These are phyloP conservation scores for Falcunculus frontatus DNA, from an alignment of 2,113 vertebrate species.

Conservation along the genomic window DNA sequence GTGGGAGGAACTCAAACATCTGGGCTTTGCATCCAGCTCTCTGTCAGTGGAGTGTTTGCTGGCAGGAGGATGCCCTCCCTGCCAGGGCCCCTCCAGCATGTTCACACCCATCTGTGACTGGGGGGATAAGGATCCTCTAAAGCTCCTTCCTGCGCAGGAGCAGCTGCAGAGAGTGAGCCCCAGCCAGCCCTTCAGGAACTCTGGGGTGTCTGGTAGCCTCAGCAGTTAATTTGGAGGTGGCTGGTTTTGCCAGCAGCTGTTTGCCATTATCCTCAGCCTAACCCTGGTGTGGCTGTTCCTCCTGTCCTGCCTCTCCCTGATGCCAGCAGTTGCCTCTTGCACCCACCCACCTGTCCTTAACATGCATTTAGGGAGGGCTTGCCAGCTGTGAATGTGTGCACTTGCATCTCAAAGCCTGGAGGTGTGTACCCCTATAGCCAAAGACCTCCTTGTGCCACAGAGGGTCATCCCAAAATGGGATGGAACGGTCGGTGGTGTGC, in stretches of 20 bases:
- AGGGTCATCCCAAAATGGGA: background rate
- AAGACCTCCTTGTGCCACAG: background rate
- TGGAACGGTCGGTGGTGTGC: background rate
- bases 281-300: background rate
- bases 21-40: background rate
- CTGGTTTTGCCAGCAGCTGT: background rate
- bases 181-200: background rate
- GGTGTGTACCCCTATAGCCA: background rate
- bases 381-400: fast-evolving
- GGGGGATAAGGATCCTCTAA: background rate
- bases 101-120: background rate
- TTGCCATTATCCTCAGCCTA: background rate
- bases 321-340: background rate
- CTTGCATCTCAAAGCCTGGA: background rate
- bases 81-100: background rate
- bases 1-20: background rate
- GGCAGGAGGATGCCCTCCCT: background rate
- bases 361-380: background rate
- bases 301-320: background rate
- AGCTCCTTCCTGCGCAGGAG: background rate
- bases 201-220: background rate
- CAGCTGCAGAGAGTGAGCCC: background rate
- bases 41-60: background rate
- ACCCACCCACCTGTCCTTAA: background rate
- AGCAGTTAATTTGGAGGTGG: background rate